Base-by-base conservation (phyloP, 2,113 vertebrate species). In the Coregonus clupeaformis region DNA sequence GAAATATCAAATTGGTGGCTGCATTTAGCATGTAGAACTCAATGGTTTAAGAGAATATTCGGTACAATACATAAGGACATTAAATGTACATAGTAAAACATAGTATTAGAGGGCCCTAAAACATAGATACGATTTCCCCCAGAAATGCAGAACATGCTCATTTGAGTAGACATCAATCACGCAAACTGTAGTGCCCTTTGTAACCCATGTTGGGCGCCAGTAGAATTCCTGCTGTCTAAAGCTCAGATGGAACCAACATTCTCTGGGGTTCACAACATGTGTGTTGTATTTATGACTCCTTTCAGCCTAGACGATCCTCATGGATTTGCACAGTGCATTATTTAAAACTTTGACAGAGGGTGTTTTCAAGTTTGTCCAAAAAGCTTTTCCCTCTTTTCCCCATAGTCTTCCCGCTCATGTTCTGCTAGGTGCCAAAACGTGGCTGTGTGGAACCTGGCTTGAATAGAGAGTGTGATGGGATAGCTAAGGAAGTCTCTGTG, bases 381-480 rank as follows among this genome's bases (percentile, higher is more conserved):
- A 69, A 78, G 36, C 77, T 80, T 80, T 60, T 66, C 49, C 75
- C 24, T 72, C 5, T 68, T 76, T 60, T 60, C 65, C 47, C 36
- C 67, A 45, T 74, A 55, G 75, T 74, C 77, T 81, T 80, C 74
- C 63, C 62, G 5, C 66, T 77, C 57, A 69, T 76, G 76, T 84
- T 80, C 16, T 68, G 71, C 42, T 11, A 69, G 74, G 64, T 83
- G 87, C 90, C 87, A 89, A 74, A 82, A 84, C 85, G 81, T 73
- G 79, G 78, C 81, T 76, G 80, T 74, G 84, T 88, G 89, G 93
- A 91, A 90, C 90, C 86, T 42, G 69, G 78, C 89, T 93, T 93
- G 91, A 95, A 94, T 94, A 91, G 89, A 90, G 84, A 77, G 63
- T 62, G 68, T 78, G 70, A 87, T 87, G 90, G 83, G 80, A 86